These are phyloP conservation scores for Sylvia atricapilla DNA, from an alignment of 2,113 vertebrate genomes.

Conservation along the genomic window DNA sequence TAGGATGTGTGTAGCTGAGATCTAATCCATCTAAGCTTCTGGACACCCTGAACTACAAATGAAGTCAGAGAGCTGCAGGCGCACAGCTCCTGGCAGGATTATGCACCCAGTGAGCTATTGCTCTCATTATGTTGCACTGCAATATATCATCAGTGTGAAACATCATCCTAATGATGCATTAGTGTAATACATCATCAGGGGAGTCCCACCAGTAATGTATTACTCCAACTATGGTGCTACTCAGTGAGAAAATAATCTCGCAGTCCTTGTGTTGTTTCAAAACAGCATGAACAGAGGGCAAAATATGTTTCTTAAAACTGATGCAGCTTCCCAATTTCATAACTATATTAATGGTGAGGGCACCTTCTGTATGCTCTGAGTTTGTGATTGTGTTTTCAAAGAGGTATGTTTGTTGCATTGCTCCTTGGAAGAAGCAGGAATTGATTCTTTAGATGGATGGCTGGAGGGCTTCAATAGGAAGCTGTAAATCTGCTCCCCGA, in stretches of 20 bases:
- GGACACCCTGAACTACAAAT: conserved; percentile 42
- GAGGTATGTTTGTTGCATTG: not conserved
- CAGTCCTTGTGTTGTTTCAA: conserved; percentile 14
- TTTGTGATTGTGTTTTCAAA: not conserved
- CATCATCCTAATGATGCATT: conserved; percentile 74
- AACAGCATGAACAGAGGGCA: not conserved
- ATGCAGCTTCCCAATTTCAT: conserved; percentile 2
- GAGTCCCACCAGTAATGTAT: conserved; percentile 68
- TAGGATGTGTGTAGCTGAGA: not conserved
- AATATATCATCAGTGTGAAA: conserved; percentile 67
- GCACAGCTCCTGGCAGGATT: conserved; percentile 54
- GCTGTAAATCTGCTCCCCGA: not conserved
- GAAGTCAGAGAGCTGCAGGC: conserved; percentile 48
- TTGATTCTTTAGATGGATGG: conserved; percentile 33
- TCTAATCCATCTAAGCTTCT: conserved; percentile 29
- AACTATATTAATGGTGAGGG: not conserved
- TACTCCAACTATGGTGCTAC: conserved; percentile 33
- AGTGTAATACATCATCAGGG: conserved; percentile 72
- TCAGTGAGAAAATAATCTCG: conserved; percentile 21
- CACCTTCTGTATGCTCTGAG: not conserved
- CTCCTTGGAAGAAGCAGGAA: not conserved
- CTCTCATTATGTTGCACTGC: conserved; percentile 71
- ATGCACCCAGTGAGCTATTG: conserved; percentile 68
- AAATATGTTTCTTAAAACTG: not conserved
- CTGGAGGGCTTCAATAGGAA: not conserved